Evolutionary conservation across 2,888 invertebrate species (phyloP), one percentile per base, ranked within the genome.

Genomic region (Drosophila nr. perissopoda): DNA sequence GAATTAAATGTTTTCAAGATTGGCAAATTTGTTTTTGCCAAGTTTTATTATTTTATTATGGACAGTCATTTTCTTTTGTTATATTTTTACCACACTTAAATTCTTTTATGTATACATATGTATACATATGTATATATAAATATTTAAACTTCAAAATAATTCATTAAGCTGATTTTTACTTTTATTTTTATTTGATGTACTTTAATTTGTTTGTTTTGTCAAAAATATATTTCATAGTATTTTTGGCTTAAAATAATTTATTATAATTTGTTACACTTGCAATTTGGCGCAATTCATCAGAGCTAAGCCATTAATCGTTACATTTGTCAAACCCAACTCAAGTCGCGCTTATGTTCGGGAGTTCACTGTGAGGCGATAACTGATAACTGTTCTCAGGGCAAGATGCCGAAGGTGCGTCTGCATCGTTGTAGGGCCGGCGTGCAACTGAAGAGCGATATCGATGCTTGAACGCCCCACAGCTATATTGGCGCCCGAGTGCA

Each of bases 401-500:
- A 51, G 53, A 46, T 59, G 76, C 76, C 62, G 61, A 76, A 66
- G 63, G 53, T 42, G 71, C 88, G 89, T 89, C 89, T 72, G 79
- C 79, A 76, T 79, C 76, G 78, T 74, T 74, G 74, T 74, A 89
- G 80, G 81, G 83, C 91, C 91, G 91, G 91, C 80, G 84, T 79
- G 74, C 67, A 79, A 91, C 91, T 91, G 77, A 87, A 75, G 56
- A 31, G 42, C 33, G 7, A 46, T 10, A 51, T 18, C 42, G 63
- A 48, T 33, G 42, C 40, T 49, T n/a, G 40, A n/a, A 49, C 34
- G 25, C 21, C 46, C 8, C 38, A 56, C 25, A 33, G 58, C n/a
- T 46, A 29, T n/a, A 56, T 51, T 65, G 61, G 34, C 63, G 34
- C n/a, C 25, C 67, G 71, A 72, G 8, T 52, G 46, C 34, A 21